These are phyloP conservation scores for Neodiprion lecontei DNA, from an alignment of 1,140 invertebrate species.

Conservation along the genomic window DNA sequence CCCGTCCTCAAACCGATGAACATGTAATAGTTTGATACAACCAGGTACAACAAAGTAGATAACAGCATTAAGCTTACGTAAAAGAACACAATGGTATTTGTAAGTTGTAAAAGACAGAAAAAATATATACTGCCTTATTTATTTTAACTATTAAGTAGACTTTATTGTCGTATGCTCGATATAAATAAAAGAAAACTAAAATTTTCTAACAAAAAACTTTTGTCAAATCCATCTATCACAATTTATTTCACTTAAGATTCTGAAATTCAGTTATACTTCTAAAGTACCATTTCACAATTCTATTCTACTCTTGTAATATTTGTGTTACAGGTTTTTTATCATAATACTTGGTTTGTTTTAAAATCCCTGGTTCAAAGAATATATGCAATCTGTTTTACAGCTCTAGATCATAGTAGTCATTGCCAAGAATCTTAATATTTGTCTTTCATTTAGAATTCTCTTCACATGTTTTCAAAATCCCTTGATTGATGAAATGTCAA, in stretches of 20 bases:
- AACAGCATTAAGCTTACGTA: neutral
- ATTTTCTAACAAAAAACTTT: constrained; percentile 38
- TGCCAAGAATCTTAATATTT: neutral
- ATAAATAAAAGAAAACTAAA: constrained; percentile 44
- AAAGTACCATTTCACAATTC: too few species aligned
- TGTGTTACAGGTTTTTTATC: too few species aligned
- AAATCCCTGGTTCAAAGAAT: too few species aligned
- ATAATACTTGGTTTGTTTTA: too few species aligned
- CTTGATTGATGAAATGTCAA: constrained; percentile 33
- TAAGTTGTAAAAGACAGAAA: constrained; percentile 25
- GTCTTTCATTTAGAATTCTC: neutral
- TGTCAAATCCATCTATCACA: neutral
- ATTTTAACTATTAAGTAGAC: constrained; percentile 52
- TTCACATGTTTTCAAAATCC: constrained; percentile 28
- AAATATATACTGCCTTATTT: constrained; percentile 57
- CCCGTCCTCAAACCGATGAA: neutral
- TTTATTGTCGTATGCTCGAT: constrained; percentile 51
- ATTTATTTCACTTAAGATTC: too few species aligned
- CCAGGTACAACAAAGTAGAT: neutral
- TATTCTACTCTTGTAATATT: neutral
- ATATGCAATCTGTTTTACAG: too few species aligned
- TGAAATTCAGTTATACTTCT: too few species aligned
- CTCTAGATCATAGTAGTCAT: too few species aligned
- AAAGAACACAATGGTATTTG: constrained; percentile 14
- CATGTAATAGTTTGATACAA: constrained; percentile 4